Base-by-base conservation (phyloP, 2,113 vertebrate genomes). In the Sprattus sprattus region DNA sequence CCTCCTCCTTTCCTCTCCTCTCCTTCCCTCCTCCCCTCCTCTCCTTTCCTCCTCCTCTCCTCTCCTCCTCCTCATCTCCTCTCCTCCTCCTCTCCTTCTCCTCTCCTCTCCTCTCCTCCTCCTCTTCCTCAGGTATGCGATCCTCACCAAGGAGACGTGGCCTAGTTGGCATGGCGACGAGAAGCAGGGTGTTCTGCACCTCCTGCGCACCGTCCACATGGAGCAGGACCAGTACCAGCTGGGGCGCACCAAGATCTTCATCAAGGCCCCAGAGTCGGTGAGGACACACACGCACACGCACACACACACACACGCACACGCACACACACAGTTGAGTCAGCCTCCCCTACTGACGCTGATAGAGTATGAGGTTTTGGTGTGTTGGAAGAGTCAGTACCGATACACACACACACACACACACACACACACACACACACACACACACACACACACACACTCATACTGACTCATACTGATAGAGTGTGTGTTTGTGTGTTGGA, bases 231-330 rank as follows among this genome's bases (percentile, higher is more conserved):
- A 99, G 89, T 99, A 95, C 94, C 98, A 99, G 93, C 96, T 99
- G 0, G 98, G 98, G 13, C 96, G 92, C 86, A 96, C 95, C 82
- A 99, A 99, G 90, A 88, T 99, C 90, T 99, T 99, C 94, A 95
- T 99, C 87, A 99, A 99, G 94, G 98, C 98, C 82, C 98, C 98
- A 0, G 98, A 99, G 90, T 99, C 98, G 86, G 98, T 99, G 94
- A 90, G 97, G 94, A 8, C 28, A 6, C 67, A 6, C 18, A 32
- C 39, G 18, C 45, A 44, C n/a, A 28, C 81, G n/a, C 18, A 82
- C 47, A 54, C 64, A 67, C 25, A 67, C 25, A 67, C 64, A 67
- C 64, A 67, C 18, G n/a, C 57, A 57, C 57, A 22, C 7, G 20
- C 57, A 22, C 57, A 15, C 50, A 54, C 13, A 54, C 10, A 54